Conservation (phyloP, 2,113 vertebrate species). For the Cariama cristata region DNA sequence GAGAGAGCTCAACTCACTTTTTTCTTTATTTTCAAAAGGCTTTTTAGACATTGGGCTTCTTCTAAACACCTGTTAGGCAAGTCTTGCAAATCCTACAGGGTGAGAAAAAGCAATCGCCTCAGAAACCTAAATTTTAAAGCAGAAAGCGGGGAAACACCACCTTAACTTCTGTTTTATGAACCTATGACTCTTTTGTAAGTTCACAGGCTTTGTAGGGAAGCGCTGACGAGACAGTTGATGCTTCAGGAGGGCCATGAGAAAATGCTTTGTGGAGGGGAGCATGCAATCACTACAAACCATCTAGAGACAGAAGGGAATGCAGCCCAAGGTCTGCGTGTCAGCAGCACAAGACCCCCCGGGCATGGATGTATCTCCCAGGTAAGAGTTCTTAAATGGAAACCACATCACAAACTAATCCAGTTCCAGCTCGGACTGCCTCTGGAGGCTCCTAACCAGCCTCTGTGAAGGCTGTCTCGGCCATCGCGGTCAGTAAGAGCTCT, state of each 20-base stretch:
- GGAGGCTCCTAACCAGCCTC: background rate
- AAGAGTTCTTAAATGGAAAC: background rate
- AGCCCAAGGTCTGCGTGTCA: background rate
- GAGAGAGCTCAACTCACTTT: background rate
- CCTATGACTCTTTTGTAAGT: background rate
- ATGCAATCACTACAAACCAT: background rate
- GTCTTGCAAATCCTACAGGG: background rate
- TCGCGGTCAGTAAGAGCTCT: background rate
- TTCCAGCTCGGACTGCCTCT: background rate
- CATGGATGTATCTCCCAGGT: background rate
- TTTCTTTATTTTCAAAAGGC: background rate
- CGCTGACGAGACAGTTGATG: background rate
- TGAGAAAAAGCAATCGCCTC: background rate
- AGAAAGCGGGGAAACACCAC: background rate
- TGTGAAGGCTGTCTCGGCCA: background rate
- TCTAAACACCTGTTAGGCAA: background rate
- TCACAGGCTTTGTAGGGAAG: background rate
- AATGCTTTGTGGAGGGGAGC: background rate
- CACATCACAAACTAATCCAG: rapidly evolving
- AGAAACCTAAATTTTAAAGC: background rate
- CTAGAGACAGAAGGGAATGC: background rate
- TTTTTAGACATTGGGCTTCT: background rate
- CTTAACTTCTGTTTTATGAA: background rate
- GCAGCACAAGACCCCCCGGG: background rate
- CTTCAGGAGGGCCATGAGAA: background rate